These are phyloP conservation scores for Cnemophilus loriae DNA, from an alignment of 2,113 vertebrate genomes.

Conservation along the genomic window DNA sequence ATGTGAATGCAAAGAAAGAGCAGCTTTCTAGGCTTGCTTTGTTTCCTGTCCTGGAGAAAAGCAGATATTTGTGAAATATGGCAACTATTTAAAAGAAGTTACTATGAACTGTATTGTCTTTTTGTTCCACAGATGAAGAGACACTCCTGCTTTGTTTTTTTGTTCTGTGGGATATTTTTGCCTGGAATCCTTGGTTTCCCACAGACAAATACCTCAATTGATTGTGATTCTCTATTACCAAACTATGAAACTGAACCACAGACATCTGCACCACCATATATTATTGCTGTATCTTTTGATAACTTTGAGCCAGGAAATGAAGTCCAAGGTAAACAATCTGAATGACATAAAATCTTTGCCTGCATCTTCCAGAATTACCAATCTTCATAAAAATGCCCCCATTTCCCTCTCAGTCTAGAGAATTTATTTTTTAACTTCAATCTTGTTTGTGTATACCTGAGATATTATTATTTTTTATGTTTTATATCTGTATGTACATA, in stretches of 20 bases:
- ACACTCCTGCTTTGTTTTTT: not conserved
- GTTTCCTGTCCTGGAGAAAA: not conserved
- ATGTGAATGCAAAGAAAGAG: not conserved
- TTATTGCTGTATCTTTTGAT: slow-evolving; percentile 54
- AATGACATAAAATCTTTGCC: not conserved
- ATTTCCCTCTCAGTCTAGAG: not conserved
- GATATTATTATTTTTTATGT: not conserved
- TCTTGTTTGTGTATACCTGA: not conserved
- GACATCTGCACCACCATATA: slow-evolving; percentile 46
- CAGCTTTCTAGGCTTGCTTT: not conserved
- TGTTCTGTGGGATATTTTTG: slow-evolving; percentile 48
- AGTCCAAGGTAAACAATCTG: slow-evolving; percentile 56
- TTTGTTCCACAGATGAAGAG: slow-evolving; percentile 45
- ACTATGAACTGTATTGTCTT: not conserved
- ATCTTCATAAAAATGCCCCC: not conserved
- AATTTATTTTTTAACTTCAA: not conserved
- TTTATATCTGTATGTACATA: not conserved
- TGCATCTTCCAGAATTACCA: not conserved
- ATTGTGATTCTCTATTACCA: slow-evolving; percentile 62
- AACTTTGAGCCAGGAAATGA: slow-evolving; percentile 58
- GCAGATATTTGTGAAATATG: not conserved
- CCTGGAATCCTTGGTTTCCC: slow-evolving; percentile 37
- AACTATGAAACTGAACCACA: slow-evolving; percentile 54
- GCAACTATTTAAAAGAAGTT: not conserved
- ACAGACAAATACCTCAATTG: slow-evolving; percentile 48